Evolutionary conservation across 2,113 vertebrate species (phyloP), one percentile per base, ranked within the genome.

Genomic region (Pleuronectes platessa): DNA sequence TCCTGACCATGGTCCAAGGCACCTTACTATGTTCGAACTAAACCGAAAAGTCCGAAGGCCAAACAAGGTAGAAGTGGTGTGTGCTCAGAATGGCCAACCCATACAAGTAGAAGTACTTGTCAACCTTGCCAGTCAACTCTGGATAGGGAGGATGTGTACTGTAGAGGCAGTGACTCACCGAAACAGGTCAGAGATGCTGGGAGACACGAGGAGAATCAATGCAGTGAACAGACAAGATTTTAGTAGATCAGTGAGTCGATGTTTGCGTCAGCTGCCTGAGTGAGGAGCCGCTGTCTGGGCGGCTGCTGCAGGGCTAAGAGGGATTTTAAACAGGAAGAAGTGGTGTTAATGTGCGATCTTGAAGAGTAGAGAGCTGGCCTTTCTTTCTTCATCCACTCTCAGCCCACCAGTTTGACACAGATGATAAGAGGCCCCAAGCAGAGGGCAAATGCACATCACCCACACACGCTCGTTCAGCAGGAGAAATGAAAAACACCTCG

Each of bases 361-460:
- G 47, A 68, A 71, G 76, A 84, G 81, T 0, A 71, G 61, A 74
- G 59, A 78, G 73, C 60, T 66, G 74, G 74, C 74, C 80, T 76
- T 51, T 74, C 77, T 76, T 89, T 37, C 68, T 66, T 82, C 84
- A 72, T 63, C 78, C 71, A 56, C 61, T 86, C 75, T 61, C 75
- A 17, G 79, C 82, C 86, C 87, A 81, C 78, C 79, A 63, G 81
- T 76, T 70, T 73, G 78, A 90, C 82, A 81, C 67, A n/a, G 74
- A 74, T 68, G 83, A 88, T 81, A 63, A 86, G 71, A 83, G 81
- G 85, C 76, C 82, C 51, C 71, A 54, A 77, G 81, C 81, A 74
- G 47, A 56, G 71, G 23, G 70, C 74, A 83, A 64, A 80, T 2
- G 55, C 72, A 60, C 68, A 81, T 73, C 86, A 80, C 81, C 78